These are phyloP conservation scores for Sander lucioperca DNA, from an alignment of 2,113 vertebrate species.

Conservation along the genomic window DNA sequence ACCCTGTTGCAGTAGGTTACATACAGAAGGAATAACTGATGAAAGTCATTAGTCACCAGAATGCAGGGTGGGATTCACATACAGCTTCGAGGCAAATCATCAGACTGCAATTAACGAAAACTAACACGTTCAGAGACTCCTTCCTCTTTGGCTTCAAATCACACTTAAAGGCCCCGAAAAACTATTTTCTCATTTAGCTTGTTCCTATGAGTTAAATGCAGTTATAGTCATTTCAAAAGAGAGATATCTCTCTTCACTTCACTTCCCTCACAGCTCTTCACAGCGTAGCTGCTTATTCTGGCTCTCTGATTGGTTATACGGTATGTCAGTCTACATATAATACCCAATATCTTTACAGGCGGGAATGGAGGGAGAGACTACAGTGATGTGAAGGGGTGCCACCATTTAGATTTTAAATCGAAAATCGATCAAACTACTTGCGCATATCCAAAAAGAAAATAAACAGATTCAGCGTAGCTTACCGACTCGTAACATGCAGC, in stretches of 20 bases:
- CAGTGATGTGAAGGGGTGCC: too few relatives aligned
- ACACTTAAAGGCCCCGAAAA: neutral
- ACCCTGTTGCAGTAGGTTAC: conserved; percentile 2
- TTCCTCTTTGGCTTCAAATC: neutral
- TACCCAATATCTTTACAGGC: too few relatives aligned
- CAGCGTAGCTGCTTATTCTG: too few relatives aligned
- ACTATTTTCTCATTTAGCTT: neutral
- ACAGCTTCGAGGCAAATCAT: neutral
- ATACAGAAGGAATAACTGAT: neutral
- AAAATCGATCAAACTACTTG: too few relatives aligned
- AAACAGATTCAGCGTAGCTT: too few relatives aligned
- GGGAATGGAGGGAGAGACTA: too few relatives aligned
- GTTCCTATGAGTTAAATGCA: neutral
- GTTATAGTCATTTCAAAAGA: neutral
- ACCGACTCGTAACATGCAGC: too few relatives aligned
- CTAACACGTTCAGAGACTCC: conserved; percentile 6
- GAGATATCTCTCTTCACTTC: neutral
- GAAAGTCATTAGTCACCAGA: conserved; percentile 15
- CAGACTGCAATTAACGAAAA: neutral
- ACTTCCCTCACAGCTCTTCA: too few relatives aligned
- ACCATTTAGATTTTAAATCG: too few relatives aligned
- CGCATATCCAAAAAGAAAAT: too few relatives aligned
- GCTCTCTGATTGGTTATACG: too few relatives aligned
- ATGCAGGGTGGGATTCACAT: neutral
- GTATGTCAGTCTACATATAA: too few relatives aligned